phyloP scores from a whole-genome alignment of 2,797 vertebrate species.

The Mionectes olivaceus region DNA sequence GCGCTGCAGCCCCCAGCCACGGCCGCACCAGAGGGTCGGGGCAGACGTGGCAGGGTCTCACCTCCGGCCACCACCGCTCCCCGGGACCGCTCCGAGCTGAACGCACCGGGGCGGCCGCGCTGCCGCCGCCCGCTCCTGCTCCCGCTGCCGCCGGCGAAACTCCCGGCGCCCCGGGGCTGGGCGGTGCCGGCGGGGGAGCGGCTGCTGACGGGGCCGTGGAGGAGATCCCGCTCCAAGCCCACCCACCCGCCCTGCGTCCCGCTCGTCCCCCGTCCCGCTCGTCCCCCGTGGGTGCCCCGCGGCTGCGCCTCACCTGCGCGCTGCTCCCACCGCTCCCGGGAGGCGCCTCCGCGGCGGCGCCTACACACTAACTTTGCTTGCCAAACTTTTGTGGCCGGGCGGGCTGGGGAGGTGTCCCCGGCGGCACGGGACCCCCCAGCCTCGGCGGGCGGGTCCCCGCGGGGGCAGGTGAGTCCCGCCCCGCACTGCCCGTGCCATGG shows the following conservation, averaged over 20 bases:
- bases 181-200: background rate
- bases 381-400: background rate
- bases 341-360: background rate
- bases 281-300: background rate
- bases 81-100: background rate
- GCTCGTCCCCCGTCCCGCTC: background rate
- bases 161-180: background rate
- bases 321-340: background rate
- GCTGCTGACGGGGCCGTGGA: background rate
- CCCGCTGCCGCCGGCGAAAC: background rate
- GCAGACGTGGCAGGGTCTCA: too few species aligned
- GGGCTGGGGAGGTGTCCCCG: background rate
- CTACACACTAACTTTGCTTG: background rate
- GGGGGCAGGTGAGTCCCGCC: background rate
- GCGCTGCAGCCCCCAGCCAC: accelerated
- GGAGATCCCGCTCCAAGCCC: background rate
- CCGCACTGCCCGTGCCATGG: background rate
- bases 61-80: accelerated
- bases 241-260: too few species aligned
- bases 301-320: background rate
- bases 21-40: too few species aligned
- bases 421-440: background rate
- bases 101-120: background rate
- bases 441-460: background rate
- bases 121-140: background rate